Evolutionary conservation across 2,888 invertebrate species (phyloP).

Genomic region (Sesia bembeciformis): DNA sequence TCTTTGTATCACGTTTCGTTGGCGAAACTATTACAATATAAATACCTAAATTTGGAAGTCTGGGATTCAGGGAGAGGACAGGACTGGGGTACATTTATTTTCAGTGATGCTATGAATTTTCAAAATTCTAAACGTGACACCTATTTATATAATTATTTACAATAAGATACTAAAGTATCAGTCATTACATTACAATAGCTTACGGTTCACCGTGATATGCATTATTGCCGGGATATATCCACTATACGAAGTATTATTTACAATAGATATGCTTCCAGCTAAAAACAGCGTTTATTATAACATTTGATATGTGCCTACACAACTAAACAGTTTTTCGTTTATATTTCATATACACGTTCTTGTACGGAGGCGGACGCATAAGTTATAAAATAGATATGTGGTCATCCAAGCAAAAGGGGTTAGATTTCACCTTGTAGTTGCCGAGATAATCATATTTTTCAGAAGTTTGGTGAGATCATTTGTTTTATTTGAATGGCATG

Average conservation of each 20-base stretch:
- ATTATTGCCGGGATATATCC: constrained; percentile 66
- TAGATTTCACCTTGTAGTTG: no score
- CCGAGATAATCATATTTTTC: no score
- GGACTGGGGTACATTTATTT: constrained; percentile 29
- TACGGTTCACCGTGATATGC: constrained; percentile 50
- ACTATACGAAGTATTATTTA: constrained; percentile 38
- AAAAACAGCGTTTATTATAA: constrained; percentile 1
- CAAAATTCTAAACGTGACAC: constrained; percentile 18
- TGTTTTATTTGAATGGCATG: no score
- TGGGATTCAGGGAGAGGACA: constrained; percentile 21
- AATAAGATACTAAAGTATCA: constrained; percentile 29
- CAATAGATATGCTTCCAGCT: constrained; percentile 38
- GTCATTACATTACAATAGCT: constrained; percentile 34
- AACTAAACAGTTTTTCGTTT: no score
- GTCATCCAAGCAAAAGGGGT: no score
- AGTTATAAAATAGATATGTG: no score
- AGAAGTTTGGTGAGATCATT: no score
- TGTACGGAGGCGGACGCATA: no score
- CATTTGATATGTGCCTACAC: background rate
- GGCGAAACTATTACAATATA: no score
- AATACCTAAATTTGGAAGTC: constrained; percentile 21
- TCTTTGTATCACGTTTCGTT: no score
- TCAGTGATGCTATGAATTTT: constrained; percentile 39
- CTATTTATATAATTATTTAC: background rate
- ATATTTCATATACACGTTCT: no score